These are phyloP conservation scores for Eretmocerus hayati DNA, from an alignment of 2,888 invertebrate species.

Conservation along the genomic window DNA sequence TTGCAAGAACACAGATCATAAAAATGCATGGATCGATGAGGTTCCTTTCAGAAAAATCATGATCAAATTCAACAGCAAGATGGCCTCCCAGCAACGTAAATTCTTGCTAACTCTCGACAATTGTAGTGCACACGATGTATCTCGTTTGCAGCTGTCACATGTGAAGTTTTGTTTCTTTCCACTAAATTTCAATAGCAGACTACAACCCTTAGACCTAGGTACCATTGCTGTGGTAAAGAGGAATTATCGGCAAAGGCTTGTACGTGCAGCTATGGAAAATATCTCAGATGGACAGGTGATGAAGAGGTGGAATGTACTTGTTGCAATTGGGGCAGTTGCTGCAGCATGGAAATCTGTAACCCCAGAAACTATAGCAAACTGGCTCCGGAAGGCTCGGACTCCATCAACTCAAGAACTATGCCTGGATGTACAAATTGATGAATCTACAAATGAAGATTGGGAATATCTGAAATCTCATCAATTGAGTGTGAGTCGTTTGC, in stretches of 20 bases:
- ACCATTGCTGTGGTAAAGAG: not conserved
- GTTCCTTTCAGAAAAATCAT: not conserved
- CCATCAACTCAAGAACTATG: not conserved
- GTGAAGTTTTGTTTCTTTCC: not conserved
- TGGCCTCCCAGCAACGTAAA: not conserved
- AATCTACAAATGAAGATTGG: not conserved
- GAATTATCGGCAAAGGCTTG: not conserved
- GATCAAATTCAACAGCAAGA: not conserved
- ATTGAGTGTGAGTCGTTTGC: no score
- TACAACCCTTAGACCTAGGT: not conserved
- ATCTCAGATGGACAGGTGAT: not conserved
- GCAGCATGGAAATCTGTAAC: conserved; percentile 3
- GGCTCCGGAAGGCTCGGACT: conserved; percentile 3
- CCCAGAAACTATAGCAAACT: conserved; percentile 1
- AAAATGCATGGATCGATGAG: not conserved
- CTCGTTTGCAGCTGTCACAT: not conserved
- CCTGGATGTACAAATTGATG: not conserved
- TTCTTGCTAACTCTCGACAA: not conserved
- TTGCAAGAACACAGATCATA: not conserved
- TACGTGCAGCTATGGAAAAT: not conserved
- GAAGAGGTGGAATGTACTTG: not conserved
- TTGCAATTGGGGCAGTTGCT: not conserved
- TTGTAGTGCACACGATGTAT: not conserved
- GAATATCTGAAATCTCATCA: not conserved
- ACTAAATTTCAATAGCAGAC: not conserved